Percentiles rank a stretch among this genome's conserved stretches.
Evolutionary conservation across 2,888 invertebrate species (phyloP).

Genomic region (Luperina nickerlii): DNA sequence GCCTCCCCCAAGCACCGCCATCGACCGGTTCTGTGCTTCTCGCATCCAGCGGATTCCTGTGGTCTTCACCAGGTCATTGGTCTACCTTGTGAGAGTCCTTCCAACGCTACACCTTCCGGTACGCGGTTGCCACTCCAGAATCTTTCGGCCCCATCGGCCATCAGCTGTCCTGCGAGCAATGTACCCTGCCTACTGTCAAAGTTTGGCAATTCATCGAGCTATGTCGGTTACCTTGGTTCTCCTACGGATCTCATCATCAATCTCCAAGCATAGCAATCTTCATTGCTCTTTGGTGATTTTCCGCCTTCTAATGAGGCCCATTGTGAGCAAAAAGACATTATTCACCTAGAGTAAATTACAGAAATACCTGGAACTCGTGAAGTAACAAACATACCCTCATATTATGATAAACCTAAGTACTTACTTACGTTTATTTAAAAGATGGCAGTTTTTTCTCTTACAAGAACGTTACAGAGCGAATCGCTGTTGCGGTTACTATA

Average conservation of each 20-base stretch:
- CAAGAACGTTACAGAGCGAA: conserved; percentile 41
- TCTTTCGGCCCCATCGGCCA: not conserved
- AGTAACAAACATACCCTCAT: not conserved
- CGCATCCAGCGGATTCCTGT: not conserved
- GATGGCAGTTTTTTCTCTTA: conserved; percentile 16
- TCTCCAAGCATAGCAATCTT: too few species aligned
- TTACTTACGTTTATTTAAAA: conserved; percentile 22
- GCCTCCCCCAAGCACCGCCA: too few species aligned
- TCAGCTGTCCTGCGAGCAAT: too few species aligned
- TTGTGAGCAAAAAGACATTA: not conserved
- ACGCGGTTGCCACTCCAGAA: not conserved
- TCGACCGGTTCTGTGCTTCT: not conserved
- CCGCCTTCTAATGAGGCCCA: too few species aligned
- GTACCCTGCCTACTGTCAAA: not conserved
- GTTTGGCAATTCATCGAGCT: too few species aligned
- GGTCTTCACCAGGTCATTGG: not conserved
- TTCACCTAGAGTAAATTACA: not conserved
- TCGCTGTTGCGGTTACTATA: conserved; percentile 72
- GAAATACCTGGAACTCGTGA: not conserved
- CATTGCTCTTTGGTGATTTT: too few species aligned
- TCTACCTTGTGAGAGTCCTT: not conserved
- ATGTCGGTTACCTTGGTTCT: not conserved
- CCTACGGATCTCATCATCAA: not conserved
- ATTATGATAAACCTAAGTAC: not conserved
- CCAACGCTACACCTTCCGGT: not conserved